A percentile compares a stretch with the other conserved stretches of the same genome.
Conservation (phyloP, 2,797 vertebrate genomes). For the Pipistrellus pipistrellus region DNA sequence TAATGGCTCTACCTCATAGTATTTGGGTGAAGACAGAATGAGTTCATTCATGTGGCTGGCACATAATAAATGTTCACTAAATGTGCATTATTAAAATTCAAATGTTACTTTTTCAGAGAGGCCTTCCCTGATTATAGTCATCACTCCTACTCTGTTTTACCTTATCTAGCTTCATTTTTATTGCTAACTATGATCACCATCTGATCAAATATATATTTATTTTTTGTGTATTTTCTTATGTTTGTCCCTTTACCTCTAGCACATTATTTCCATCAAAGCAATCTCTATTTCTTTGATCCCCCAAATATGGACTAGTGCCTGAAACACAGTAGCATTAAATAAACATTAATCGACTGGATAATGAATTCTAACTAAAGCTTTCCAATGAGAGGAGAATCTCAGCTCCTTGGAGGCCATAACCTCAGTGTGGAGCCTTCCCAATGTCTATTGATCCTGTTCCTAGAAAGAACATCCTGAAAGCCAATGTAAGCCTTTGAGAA, state of each 20-base stretch:
- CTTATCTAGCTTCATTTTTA: conserved; percentile 21
- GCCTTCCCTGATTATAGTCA: background rate
- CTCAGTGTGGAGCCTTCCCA: background rate
- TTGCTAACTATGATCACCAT: background rate
- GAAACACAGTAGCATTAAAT: conserved; percentile 5
- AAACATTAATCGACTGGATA: background rate
- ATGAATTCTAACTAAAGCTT: conserved; percentile 17
- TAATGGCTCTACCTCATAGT: background rate
- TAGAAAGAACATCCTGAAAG: background rate
- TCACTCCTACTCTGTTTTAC: background rate
- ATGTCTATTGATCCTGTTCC: background rate
- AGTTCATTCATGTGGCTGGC: conserved; percentile 23
- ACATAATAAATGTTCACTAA: background rate
- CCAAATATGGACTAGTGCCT: background rate
- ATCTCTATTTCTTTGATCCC: background rate
- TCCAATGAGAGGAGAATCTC: background rate
- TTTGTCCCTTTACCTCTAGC: background rate
- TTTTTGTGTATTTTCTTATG: background rate
- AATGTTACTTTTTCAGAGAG: background rate
- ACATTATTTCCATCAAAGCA: background rate
- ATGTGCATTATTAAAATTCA: conserved; percentile 1
- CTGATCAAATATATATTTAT: conserved; percentile 4
- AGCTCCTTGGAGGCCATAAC: background rate
- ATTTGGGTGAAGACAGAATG: conserved; percentile 6
- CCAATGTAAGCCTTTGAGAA: background rate